Conservation (phyloP, 2,888 invertebrate genomes). For the Homarus gammarus region DNA sequence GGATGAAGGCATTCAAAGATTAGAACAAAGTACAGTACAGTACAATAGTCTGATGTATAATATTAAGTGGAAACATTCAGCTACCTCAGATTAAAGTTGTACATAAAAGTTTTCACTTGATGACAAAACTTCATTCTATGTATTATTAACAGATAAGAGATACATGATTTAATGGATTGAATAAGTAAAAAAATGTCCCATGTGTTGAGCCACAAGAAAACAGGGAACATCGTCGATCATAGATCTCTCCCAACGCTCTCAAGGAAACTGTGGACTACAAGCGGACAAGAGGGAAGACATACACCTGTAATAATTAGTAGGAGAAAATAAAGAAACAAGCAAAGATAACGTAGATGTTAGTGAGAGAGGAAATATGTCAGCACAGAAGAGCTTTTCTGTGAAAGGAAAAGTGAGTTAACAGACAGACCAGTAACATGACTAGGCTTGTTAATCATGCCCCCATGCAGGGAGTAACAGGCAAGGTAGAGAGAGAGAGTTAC, state of each 20-base stretch:
- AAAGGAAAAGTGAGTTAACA: background rate
- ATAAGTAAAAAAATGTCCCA: too few relatives aligned
- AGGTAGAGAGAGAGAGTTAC: background rate
- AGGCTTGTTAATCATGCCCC: slow-evolving; percentile 21
- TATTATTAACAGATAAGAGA: too few relatives aligned
- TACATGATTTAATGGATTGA: too few relatives aligned
- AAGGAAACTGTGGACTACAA: background rate
- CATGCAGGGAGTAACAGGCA: slow-evolving; percentile 19
- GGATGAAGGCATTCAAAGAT: background rate
- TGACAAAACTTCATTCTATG: too few relatives aligned
- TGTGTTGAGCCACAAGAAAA: too few relatives aligned
- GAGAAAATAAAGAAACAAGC: slow-evolving; percentile 14
- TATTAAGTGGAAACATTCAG: too few relatives aligned
- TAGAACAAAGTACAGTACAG: too few relatives aligned
- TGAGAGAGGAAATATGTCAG: background rate
- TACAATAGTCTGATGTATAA: too few relatives aligned
- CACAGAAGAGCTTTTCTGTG: background rate
- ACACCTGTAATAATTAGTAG: background rate
- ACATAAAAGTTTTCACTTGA: too few relatives aligned
- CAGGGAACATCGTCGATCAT: too few relatives aligned
- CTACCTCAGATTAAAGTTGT: too few relatives aligned
- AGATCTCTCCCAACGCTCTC: too few relatives aligned
- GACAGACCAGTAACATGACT: slow-evolving; percentile 4
- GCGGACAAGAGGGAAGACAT: background rate
- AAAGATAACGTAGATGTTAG: background rate